phyloP scores from a whole-genome alignment of 2,888 invertebrate genomes.

The Fabriciana adippe region DNA sequence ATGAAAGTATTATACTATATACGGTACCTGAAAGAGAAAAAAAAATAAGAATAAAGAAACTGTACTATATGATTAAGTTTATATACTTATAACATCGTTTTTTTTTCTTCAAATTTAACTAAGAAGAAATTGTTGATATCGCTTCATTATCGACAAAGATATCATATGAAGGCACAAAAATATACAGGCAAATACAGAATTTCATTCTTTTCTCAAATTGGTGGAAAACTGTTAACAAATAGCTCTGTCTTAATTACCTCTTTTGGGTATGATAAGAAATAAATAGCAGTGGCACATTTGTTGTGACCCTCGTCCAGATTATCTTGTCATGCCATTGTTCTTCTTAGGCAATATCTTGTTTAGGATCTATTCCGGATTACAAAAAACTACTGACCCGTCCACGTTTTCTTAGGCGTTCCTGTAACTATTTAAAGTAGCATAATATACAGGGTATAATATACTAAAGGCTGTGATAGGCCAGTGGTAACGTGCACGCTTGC shows the following conservation, averaged over 20 bases:
- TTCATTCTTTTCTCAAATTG: not conserved
- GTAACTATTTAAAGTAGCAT: no score
- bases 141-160: no score
- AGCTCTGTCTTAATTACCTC: slow-evolving; percentile 4
- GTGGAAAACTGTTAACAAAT: not conserved
- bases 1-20: no score
- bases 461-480: no score
- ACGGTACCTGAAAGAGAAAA: not conserved
- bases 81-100: no score
- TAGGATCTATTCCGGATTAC: not conserved
- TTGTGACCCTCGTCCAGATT: slow-evolving; percentile 24
- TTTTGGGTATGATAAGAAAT: slow-evolving; percentile 22
- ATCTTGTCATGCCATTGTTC: slow-evolving; percentile 19
- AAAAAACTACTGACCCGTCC: not conserved
- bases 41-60: no score
- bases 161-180: no score
- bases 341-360: slow-evolving; percentile 14
- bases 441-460: no score
- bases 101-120: no score
- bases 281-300: slow-evolving; percentile 19
- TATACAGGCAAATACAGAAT: no score
- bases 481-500: no score
- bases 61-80: not conserved
- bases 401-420: not conserved
- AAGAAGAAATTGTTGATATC: no score